Evolutionary conservation across 2,797 vertebrate species (phyloP).

Genomic region (Sebastes itinus): DNA sequence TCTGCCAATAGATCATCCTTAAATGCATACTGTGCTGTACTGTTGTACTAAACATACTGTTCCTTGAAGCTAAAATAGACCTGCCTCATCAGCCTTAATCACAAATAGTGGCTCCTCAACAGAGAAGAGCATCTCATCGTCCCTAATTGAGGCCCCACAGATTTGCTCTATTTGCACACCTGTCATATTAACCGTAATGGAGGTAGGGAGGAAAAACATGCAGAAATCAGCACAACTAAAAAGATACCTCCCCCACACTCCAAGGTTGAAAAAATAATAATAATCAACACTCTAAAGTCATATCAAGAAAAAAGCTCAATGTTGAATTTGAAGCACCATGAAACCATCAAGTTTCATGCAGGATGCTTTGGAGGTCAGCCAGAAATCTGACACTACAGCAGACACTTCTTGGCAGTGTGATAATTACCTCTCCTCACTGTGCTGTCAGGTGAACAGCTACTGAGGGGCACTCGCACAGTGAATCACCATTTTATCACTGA

Average conservation of each 20-base stretch:
- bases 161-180: constrained; percentile 38
- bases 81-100: constrained; percentile 18
- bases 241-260: background rate
- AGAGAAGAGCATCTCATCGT: background rate
- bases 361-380: background rate
- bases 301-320: background rate
- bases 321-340: background rate
- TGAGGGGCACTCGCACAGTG: background rate
- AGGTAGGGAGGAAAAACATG: background rate
- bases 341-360: background rate
- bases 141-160: constrained; percentile 38
- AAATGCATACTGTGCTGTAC: no score
- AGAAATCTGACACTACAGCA: background rate
- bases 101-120: background rate
- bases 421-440: constrained; percentile 24
- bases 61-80: background rate
- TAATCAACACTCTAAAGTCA: background rate
- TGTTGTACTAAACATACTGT: no score
- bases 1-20: no score
- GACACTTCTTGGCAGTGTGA: background rate
- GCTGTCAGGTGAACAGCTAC: constrained; percentile 20
- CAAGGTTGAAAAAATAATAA: background rate
- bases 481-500: constrained; percentile 9
- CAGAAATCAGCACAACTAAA: constrained; percentile 26
- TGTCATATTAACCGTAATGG: constrained; percentile 28